Percentiles rank a stretch among this genome's conserved stretches.
These are phyloP conservation scores for Nothocercus julius DNA, from an alignment of 2,113 vertebrate species.

Conservation along the genomic window DNA sequence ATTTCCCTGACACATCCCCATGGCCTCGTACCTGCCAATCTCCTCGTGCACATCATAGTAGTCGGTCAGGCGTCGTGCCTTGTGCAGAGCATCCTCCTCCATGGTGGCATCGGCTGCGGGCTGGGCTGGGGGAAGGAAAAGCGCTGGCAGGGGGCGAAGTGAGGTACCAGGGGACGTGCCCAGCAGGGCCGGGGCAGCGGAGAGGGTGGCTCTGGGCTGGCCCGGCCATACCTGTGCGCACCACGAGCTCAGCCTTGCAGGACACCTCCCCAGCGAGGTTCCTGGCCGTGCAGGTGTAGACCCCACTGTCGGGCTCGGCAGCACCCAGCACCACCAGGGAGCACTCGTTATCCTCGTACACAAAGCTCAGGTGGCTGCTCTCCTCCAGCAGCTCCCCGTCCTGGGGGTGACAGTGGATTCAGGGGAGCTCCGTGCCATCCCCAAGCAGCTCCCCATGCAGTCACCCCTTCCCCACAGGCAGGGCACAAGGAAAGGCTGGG, in stretches of 20 bases:
- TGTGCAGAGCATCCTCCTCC: constrained; percentile 85
- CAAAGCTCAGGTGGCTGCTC: constrained; percentile 93
- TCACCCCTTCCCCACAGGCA: not conserved
- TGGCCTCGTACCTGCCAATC: constrained; percentile 83
- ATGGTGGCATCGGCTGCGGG: constrained; percentile 75
- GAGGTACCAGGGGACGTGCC: not conserved
- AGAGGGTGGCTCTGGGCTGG: not conserved
- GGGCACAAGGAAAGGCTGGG: not conserved
- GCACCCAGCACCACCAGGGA: constrained; percentile 92
- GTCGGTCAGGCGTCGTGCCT: constrained; percentile 86
- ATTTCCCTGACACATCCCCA: accelerated
- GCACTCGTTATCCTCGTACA: constrained; percentile 95
- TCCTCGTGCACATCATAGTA: constrained; percentile 94
- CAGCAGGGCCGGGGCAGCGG: accelerated
- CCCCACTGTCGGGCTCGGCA: constrained; percentile 82
- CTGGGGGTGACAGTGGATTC: constrained; percentile 68
- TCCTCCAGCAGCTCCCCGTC: constrained; percentile 88
- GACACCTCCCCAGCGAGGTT: constrained; percentile 93
- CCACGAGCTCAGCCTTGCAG: constrained; percentile 94
- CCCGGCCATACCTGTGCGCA: constrained; percentile 81
- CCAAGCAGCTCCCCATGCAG: not conserved
- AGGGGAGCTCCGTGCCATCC: accelerated
- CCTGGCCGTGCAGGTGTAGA: constrained; percentile 93
- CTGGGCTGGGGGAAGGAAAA: constrained; percentile 75
- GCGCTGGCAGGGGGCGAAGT: not conserved